These are phyloP conservation scores for Leptodactylus fuscus DNA, from an alignment of 2,113 vertebrate genomes.

Conservation along the genomic window DNA sequence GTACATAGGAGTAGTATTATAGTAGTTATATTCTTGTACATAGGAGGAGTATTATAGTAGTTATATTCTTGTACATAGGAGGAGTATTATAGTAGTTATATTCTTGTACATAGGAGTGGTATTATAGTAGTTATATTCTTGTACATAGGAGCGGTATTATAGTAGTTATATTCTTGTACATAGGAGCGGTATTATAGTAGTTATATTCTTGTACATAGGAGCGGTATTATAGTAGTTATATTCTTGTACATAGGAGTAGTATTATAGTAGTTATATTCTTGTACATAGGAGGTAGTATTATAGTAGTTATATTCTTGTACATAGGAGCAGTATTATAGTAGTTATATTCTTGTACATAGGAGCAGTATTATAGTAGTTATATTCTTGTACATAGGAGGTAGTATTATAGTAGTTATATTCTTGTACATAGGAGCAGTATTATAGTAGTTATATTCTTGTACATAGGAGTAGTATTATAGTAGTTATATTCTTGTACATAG, in stretches of 20 bases:
- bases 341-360: background rate
- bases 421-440: conserved; percentile 2
- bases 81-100: too few relatives aligned
- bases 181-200: background rate
- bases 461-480: conserved; percentile 9
- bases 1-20: conserved; percentile 5
- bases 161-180: background rate
- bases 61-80: conserved; percentile 7
- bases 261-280: conserved; percentile 3
- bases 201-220: background rate
- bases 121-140: too few relatives aligned
- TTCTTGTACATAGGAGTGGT: too few relatives aligned
- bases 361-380: conserved; percentile 3
- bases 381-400: background rate
- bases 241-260: background rate
- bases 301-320: conserved; percentile 7
- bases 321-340: background rate
- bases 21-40: conserved; percentile 18
- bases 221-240: background rate
- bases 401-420: conserved; percentile 11
- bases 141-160: background rate
- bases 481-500: conserved; percentile 18
- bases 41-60: conserved; percentile 14
- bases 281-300: conserved; percentile 2
- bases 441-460: conserved; percentile 23